Evolutionary conservation across 2,888 invertebrate species (phyloP), one percentile per base, ranked within the genome.

Genomic region (Spisula subtruncata): DNA sequence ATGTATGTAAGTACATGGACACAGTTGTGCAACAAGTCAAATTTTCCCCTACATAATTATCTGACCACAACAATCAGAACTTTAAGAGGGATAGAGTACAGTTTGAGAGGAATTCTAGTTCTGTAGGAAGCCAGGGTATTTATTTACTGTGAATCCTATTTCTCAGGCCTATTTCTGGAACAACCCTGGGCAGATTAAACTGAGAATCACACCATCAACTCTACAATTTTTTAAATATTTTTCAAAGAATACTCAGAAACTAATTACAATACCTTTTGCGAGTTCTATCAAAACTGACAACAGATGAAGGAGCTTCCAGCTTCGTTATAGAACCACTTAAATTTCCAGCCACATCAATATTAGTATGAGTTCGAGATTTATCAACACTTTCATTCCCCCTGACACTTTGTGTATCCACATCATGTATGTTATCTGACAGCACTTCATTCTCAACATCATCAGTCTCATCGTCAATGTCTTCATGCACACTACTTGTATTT

Each of bases 271-370:
- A 92, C 92, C 92, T 91, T 87, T 92, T 92, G 48, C 89, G 91
- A 10, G 92, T 91, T 87, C 75, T 90, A 32, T 92, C 83, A 84
- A 92, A 92, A 60, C 86, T 90, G 71, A 92, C 89, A 60, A 85
- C 87, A 18, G 92, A 91, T 20, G 80, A 46, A 6, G 87, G 83
- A n/a, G 81, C 60, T 18, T 93, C 92, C 1, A 90, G 79, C 79
- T 93, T 93, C 29, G 93, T 93, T 12, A 94, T 91, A 12, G 94
- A 93, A 12, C 94, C 94, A 84, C 92, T 93, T 75, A 48, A 83
- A 88, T 93, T 93, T n/a, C 94, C 94, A 14, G 91, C 93, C 10
- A 93, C 90, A 75, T 92, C 92, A 66, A 94, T 92, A 32, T 90
- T 83, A 46, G 90, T 82, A 66, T n/a, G 51, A 48, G 83, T 86